These are phyloP conservation scores for Acutogordius australiensis DNA, from an alignment of 2,888 invertebrate genomes.

Conservation along the genomic window DNA sequence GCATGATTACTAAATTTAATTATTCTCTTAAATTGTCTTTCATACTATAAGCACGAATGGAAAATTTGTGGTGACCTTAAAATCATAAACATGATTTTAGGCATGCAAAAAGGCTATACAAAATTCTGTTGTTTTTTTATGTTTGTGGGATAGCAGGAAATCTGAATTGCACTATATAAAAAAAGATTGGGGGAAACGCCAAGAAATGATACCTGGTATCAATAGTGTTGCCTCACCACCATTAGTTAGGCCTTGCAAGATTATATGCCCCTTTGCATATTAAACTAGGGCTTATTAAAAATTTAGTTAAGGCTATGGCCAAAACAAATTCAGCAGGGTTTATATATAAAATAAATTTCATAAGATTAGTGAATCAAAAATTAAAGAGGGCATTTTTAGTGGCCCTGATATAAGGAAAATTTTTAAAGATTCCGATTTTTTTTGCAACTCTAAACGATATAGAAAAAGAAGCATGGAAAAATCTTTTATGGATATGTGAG, in stretches of 20 bases:
- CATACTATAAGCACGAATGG: slow-evolving; percentile 15
- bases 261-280: background rate
- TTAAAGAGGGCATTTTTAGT: background rate
- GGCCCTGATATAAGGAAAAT: background rate
- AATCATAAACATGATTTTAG: slow-evolving; percentile 15
- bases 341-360: slow-evolving; percentile 1
- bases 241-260: background rate
- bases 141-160: background rate
- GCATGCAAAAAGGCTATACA: slow-evolving; percentile 15
- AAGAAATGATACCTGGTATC: background rate
- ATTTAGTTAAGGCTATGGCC: too few species aligned
- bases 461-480: background rate
- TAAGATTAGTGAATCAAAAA: background rate
- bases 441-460: background rate
- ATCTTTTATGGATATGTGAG: background rate
- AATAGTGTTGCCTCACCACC: background rate
- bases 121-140: slow-evolving; percentile 16
- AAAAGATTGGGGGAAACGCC: background rate
- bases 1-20: too few species aligned
- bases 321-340: too few species aligned
- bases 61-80: slow-evolving; percentile 16
- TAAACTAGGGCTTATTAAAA: background rate
- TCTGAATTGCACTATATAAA: background rate
- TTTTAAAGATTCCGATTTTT: background rate
- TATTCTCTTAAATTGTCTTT: slow-evolving; percentile 14